Percentiles rank a stretch among this genome's conserved stretches.
These are phyloP conservation scores for Scarus forsteni DNA, from an alignment of 2,797 vertebrate genomes.

Conservation along the genomic window DNA sequence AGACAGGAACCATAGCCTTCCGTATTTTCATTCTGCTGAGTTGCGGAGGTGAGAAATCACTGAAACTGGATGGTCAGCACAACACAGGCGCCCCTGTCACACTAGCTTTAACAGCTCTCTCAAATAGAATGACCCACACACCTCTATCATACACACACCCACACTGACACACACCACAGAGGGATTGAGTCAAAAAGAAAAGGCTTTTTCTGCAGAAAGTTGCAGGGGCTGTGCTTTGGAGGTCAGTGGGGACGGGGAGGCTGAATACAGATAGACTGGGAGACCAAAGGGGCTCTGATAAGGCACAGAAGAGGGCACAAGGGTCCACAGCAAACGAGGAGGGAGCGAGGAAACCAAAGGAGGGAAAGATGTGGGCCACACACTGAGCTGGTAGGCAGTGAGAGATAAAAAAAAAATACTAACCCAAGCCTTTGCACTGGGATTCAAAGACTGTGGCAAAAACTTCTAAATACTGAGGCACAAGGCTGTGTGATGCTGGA, in stretches of 20 bases:
- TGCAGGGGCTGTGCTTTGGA: slow-evolving; percentile 38
- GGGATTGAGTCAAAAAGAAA: slow-evolving; percentile 53
- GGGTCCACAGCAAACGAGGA: slow-evolving; percentile 50
- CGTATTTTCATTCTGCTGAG: slow-evolving; percentile 73
- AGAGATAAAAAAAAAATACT: slow-evolving; percentile 51
- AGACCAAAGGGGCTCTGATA: slow-evolving; percentile 73
- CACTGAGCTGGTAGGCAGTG: slow-evolving; percentile 48
- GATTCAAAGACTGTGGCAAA: slow-evolving; percentile 22
- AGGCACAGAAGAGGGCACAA: slow-evolving; percentile 57
- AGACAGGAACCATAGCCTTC: slow-evolving; percentile 62
- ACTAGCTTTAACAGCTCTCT: slow-evolving; percentile 71
- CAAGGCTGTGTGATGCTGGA: slow-evolving; percentile 33
- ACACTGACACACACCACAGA: slow-evolving; percentile 28
- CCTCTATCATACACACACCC: slow-evolving; percentile 42
- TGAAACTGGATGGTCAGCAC: slow-evolving; percentile 78
- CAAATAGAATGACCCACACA: slow-evolving; percentile 69
- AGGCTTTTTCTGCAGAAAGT: slow-evolving; percentile 65
- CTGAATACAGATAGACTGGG: slow-evolving; percentile 64
- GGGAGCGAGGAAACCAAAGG: slow-evolving; percentile 26
- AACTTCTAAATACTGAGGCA: slow-evolving; percentile 38
- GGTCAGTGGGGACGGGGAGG: slow-evolving; percentile 59
- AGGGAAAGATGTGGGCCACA: slow-evolving; percentile 45
- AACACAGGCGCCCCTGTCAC: slow-evolving; percentile 67
- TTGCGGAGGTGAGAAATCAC: slow-evolving; percentile 71
- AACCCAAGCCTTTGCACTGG: slow-evolving; percentile 30